Base-by-base conservation (phyloP, 2,888 invertebrate genomes). In the Notodonta dromedarius region DNA sequence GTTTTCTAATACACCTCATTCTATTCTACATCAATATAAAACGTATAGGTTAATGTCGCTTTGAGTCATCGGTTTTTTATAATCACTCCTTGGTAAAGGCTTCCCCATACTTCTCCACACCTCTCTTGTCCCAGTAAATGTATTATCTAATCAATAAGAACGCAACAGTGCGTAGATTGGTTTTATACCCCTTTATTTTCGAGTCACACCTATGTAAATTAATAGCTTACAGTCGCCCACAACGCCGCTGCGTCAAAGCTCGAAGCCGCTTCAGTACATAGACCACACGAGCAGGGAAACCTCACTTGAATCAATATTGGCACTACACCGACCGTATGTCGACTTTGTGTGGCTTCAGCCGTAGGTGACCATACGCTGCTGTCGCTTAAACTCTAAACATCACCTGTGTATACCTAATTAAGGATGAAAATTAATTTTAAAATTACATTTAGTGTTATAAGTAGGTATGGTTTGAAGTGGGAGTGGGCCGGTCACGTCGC, bases 251-350 rank as follows among this genome's bases (percentile, higher is more conserved):
- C 56, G 66, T 68, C 71, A 76, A 76, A 75, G 78, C 75, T 70
- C 61, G 67, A 69, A 66, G 69, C 71, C 70, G 68, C 69, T 62
- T 66, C 69, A 71, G 67, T 66, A 65, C 60, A 53, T 50, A 44
- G 46, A 57, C 53, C 56, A 63, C 56, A 67, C 51, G 61, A 48
- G 61, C 40, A 69, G 75, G 78, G 85, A 86, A 86, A 82, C 85
- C 80, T 76, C 80, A 91, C 87, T 91, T 88, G 90, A 84, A 87
- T 90, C 86, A 90, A 91, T 88, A 90, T 86, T 84, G 77, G 79
- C 82, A 77, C 68, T 74, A 69, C 75, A 77, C 74, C 68, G 78
- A 76, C 78, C 73, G 75, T 77, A 73, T 73, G 73, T 69, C 74
- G 76, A 66, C 70, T 71, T 76, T 76, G 76, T 89, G 86, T 68